phyloP scores from a whole-genome alignment of 2,888 invertebrate genomes.

The Margaritifera margaritifera region DNA sequence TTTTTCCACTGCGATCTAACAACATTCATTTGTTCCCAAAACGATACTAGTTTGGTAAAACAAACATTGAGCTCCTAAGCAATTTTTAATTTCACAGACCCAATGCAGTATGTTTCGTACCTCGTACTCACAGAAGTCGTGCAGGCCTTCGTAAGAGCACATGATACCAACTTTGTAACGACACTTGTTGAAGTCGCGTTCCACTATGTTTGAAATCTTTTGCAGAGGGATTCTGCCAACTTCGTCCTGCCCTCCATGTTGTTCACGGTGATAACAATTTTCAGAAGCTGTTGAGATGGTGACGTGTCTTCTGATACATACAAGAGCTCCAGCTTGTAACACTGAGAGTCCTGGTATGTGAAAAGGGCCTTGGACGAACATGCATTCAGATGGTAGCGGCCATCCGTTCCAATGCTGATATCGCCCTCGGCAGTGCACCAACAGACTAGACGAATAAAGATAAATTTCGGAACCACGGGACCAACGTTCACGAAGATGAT shows the following conservation, averaged over 20 bases:
- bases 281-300: constrained; percentile 24
- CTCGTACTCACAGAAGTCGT: constrained; percentile 30
- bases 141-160: constrained; percentile 36
- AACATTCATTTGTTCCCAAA: no score
- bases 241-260: constrained; percentile 10
- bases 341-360: constrained; percentile 24
- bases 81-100: background rate
- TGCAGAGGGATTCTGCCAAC: constrained; percentile 23
- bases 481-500: constrained; percentile 29
- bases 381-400: constrained; percentile 32
- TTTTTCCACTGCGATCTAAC: no score
- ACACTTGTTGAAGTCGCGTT: constrained; percentile 39
- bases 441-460: constrained; percentile 38
- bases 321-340: constrained; percentile 37
- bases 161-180: constrained; percentile 32
- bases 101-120: constrained; percentile 5
- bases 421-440: constrained; percentile 31
- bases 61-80: no score
- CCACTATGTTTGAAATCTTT: constrained; percentile 31
- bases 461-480: constrained; percentile 29
- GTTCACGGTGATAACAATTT: constrained; percentile 22
- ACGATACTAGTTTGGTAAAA: no score
- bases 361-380: constrained; percentile 37
- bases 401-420: constrained; percentile 28
- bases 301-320: constrained; percentile 12